These are phyloP conservation scores for Lathronympha strigana DNA, from an alignment of 2,888 invertebrate species.

Conservation along the genomic window DNA sequence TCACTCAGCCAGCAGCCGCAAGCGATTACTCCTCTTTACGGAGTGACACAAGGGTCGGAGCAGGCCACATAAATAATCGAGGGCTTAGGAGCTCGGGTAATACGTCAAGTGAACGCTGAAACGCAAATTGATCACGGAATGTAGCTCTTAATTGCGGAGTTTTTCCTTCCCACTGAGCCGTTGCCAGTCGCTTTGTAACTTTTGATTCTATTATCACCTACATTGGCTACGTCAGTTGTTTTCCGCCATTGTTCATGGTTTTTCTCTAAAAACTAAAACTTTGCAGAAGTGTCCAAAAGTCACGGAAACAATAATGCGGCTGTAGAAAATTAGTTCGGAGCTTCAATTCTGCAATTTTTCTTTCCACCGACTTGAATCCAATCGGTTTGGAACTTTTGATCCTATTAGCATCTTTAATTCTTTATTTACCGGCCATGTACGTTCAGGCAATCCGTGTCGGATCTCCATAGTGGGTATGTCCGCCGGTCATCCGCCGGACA, in stretches of 20 bases:
- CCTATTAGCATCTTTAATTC: too few relatives aligned
- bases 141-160: constrained; percentile 58
- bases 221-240: background rate
- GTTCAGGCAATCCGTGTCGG: too few relatives aligned
- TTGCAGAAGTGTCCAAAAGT: background rate
- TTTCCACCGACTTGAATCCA: too few relatives aligned
- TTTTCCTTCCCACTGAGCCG: constrained; percentile 28
- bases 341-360: too few relatives aligned
- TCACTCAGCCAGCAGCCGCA: constrained; percentile 72
- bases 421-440: too few relatives aligned
- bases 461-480: too few relatives aligned
- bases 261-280: background rate
- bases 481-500: too few relatives aligned
- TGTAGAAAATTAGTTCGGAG: too few relatives aligned
- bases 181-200: constrained; percentile 24
- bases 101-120: constrained; percentile 66
- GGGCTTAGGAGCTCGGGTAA: constrained; percentile 57
- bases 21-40: constrained; percentile 76
- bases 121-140: constrained; percentile 65
- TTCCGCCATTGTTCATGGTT: background rate
- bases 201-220: constrained; percentile 15
- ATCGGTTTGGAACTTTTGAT: too few relatives aligned
- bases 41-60: constrained; percentile 65
- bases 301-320: too few relatives aligned
- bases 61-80: constrained; percentile 77